phyloP scores from a whole-genome alignment of 2,113 vertebrate species.

The Pseudorectes ferrugineus region DNA sequence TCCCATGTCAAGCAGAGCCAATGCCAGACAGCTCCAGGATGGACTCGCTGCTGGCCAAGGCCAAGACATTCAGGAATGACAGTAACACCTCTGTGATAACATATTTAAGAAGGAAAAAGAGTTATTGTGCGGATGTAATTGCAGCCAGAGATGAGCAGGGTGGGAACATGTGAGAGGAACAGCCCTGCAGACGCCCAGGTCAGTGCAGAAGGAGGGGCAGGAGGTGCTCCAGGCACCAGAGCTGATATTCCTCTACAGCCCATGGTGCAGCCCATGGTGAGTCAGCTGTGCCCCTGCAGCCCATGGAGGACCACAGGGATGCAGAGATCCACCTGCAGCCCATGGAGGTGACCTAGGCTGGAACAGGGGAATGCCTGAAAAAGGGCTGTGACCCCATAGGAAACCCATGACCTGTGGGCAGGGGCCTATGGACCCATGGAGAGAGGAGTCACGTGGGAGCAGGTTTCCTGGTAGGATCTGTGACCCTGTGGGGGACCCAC shows the following conservation, averaged over 20 bases:
- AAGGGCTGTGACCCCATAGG: neutral
- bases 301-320: neutral
- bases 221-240: neutral
- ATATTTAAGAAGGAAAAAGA: neutral
- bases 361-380: neutral
- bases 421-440: neutral
- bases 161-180: neutral
- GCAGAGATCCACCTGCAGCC: neutral
- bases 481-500: rapidly evolving
- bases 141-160: neutral
- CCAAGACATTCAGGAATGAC: neutral
- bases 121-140: neutral
- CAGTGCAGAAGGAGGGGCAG: neutral
- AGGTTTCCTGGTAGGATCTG: neutral
- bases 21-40: neutral
- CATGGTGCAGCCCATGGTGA: neutral
- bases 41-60: neutral
- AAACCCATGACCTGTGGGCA: neutral
- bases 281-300: neutral
- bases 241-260: neutral
- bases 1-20: neutral
- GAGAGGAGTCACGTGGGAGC: rapidly evolving
- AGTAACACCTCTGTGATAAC: neutral
- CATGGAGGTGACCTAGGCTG: neutral
- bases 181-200: neutral